phyloP scores from a whole-genome alignment of 2,113 vertebrate genomes.

The Scalopus aquaticus region DNA sequence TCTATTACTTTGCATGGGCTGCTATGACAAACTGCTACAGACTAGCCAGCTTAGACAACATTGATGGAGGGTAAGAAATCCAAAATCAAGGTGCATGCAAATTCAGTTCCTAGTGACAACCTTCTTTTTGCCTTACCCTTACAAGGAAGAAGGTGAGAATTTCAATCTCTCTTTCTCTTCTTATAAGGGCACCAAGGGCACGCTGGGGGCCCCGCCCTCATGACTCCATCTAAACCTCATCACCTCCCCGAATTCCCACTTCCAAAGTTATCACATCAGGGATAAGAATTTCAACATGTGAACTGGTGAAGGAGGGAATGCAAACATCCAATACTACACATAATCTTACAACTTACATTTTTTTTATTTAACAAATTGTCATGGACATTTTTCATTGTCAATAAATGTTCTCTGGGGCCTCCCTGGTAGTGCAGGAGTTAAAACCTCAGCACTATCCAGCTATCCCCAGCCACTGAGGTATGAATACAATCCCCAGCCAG shows the following conservation, averaged over 20 bases:
- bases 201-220: rapidly evolving
- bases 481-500: no score
- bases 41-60: not conserved
- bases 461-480: no score
- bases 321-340: not conserved
- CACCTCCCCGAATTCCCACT: not conserved
- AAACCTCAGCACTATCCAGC: no score
- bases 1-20: not conserved
- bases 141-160: not conserved
- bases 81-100: not conserved
- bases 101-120: not conserved
- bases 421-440: no score
- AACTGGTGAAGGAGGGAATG: not conserved
- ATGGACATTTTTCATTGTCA: not conserved
- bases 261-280: not conserved
- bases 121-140: not conserved
- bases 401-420: not conserved
- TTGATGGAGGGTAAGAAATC: not conserved
- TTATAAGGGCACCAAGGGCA: not conserved
- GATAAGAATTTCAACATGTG: not conserved
- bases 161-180: not conserved
- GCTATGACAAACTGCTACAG: not conserved
- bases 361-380: not conserved
- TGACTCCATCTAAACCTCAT: not conserved
- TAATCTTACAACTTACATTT: not conserved